Conservation (phyloP, 2,888 invertebrate species). For the Ischnura elegans region DNA sequence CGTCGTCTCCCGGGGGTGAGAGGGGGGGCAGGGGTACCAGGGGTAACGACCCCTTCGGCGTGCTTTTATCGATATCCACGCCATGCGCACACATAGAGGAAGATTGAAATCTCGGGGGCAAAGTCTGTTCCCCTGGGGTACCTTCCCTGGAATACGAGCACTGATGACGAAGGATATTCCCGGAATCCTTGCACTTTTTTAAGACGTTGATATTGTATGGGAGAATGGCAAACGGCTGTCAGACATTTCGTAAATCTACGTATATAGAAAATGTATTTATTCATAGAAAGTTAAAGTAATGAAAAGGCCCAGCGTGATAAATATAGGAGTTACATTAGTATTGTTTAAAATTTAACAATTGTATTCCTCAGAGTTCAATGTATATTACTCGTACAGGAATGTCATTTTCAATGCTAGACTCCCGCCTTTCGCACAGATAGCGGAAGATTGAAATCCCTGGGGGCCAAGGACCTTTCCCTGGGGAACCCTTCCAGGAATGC, state of each 20-base stretch:
- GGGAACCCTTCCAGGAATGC: not conserved
- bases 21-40: not conserved
- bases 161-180: not conserved
- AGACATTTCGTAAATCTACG: too few species aligned
- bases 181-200: not conserved
- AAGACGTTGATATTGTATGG: not conserved
- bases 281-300: too few species aligned
- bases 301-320: too few species aligned
- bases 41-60: not conserved
- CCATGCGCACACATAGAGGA: not conserved
- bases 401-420: too few species aligned
- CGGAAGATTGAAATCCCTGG: not conserved
- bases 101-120: constrained; percentile 3
- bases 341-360: too few species aligned
- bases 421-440: not conserved
- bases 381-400: too few species aligned
- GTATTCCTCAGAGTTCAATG: too few species aligned
- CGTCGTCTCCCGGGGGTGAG: not conserved
- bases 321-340: too few species aligned
- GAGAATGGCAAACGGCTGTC: too few species aligned
- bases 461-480: not conserved
- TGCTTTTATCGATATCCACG: constrained; percentile 9
- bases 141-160: not conserved
- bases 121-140: not conserved
- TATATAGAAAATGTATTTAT: too few species aligned